phyloP scores from a whole-genome alignment of 2,888 invertebrate genomes.

The Ectobius pallidus region DNA sequence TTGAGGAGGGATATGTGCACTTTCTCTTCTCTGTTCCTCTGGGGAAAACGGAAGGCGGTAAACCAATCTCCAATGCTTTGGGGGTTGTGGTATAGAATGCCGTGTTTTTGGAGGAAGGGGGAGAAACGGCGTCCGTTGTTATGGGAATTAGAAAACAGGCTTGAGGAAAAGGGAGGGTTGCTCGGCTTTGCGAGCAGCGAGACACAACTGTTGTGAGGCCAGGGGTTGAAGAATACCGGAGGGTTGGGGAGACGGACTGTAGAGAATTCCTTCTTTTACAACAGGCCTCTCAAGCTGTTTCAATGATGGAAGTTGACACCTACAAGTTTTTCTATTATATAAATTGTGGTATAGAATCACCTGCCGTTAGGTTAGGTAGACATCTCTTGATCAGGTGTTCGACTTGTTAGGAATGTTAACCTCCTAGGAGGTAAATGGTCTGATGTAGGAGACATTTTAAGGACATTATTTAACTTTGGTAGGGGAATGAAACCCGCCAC shows the following conservation, averaged over 20 bases:
- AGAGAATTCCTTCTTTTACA: neutral
- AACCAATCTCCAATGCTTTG: constrained; percentile 37
- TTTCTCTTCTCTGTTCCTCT: neutral
- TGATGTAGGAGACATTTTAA: too few species aligned
- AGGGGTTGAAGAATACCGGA: neutral
- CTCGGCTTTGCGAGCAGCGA: neutral
- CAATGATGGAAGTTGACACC: too few species aligned
- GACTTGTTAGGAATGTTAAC: too few species aligned
- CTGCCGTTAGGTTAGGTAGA: too few species aligned
- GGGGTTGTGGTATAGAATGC: constrained; percentile 25
- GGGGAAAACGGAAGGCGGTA: constrained; percentile 35
- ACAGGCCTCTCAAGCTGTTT: too few species aligned
- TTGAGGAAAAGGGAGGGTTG: constrained; percentile 15
- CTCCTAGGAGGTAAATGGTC: too few species aligned
- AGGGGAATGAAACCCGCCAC: too few species aligned
- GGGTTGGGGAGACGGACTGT: neutral
- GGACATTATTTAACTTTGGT: too few species aligned
- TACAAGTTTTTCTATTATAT: too few species aligned
- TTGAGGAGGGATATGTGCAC: too few species aligned
- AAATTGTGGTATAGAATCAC: too few species aligned
- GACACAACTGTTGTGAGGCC: neutral
- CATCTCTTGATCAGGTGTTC: too few species aligned
- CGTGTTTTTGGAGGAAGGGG: constrained; percentile 1
- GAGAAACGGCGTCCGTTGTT: constrained; percentile 27
- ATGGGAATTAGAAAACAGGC: constrained; percentile 39